These are phyloP conservation scores for Hystrix brachyura DNA, from an alignment of 2,113 vertebrate species.

Conservation along the genomic window DNA sequence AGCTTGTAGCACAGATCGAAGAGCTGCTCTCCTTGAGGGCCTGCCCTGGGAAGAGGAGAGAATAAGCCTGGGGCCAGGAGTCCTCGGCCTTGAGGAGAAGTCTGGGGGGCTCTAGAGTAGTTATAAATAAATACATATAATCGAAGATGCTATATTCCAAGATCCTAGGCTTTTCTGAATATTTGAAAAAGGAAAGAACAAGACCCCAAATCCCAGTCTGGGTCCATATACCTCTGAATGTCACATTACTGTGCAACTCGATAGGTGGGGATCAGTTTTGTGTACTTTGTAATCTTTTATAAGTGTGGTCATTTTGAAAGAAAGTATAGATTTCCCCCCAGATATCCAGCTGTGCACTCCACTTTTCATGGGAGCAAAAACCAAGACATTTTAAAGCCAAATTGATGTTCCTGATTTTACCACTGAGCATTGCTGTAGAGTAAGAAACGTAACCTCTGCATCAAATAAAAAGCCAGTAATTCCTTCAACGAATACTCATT, in stretches of 20 bases:
- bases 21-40: background rate
- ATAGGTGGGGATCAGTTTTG: background rate
- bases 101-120: background rate
- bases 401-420: background rate
- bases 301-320: background rate
- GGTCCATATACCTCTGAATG: background rate
- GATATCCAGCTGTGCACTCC: background rate
- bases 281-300: background rate
- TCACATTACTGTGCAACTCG: background rate
- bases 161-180: background rate
- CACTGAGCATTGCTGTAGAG: background rate
- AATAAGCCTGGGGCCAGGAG: background rate
- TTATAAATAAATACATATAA: background rate
- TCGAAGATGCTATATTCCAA: background rate
- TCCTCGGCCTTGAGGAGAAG: background rate
- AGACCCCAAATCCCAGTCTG: background rate
- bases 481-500: background rate
- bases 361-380: slow-evolving; percentile 1
- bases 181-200: background rate
- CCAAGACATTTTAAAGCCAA: slow-evolving; percentile 8
- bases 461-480: background rate
- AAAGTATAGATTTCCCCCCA: background rate
- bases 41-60: background rate
- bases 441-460: background rate
- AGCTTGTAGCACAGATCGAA: background rate